These are phyloP conservation scores for Neodiprion lecontei DNA, from an alignment of 1,140 invertebrate genomes.

Conservation along the genomic window DNA sequence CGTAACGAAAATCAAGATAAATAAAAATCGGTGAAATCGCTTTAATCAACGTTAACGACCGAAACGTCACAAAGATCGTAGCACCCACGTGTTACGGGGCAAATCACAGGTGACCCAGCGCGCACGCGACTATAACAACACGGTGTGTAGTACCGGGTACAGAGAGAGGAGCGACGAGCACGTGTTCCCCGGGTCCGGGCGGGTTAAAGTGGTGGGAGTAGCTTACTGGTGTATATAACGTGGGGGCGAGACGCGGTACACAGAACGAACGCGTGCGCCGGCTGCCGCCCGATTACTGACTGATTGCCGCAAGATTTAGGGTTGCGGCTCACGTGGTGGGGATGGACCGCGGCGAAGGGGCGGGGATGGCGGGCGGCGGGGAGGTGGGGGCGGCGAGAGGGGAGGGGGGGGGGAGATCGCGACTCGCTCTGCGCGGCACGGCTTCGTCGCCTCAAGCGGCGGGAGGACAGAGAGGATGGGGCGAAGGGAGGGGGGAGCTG, in stretches of 20 bases:
- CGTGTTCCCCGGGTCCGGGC: slow-evolving; percentile 3
- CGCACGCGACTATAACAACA: too few species aligned
- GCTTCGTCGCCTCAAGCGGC: slow-evolving; percentile 29
- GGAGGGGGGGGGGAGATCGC: slow-evolving; percentile 9
- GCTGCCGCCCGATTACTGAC: slow-evolving; percentile 52
- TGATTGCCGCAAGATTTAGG: slow-evolving; percentile 53
- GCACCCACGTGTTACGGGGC: too few species aligned
- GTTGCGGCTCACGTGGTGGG: slow-evolving; percentile 20
- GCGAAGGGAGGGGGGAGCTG: slow-evolving; percentile 27
- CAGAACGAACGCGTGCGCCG: slow-evolving; percentile 39
- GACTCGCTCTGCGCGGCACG: slow-evolving; percentile 21
- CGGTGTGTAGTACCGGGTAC: too few species aligned
- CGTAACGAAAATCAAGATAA: too few species aligned
- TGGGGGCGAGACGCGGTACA: slow-evolving; percentile 1
- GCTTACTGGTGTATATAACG: neutral
- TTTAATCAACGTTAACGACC: too few species aligned
- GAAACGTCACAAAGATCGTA: too few species aligned
- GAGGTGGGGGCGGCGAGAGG: slow-evolving; percentile 16
- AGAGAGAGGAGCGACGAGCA: neutral
- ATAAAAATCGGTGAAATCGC: too few species aligned
- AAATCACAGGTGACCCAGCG: too few species aligned
- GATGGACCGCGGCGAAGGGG: slow-evolving; percentile 29
- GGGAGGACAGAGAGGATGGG: slow-evolving; percentile 16
- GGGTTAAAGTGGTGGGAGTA: slow-evolving; percentile 17
- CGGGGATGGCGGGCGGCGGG: neutral